Conservation (phyloP, 53 echinoderm and acorn worm species). For the Echinarachnius parma region DNA sequence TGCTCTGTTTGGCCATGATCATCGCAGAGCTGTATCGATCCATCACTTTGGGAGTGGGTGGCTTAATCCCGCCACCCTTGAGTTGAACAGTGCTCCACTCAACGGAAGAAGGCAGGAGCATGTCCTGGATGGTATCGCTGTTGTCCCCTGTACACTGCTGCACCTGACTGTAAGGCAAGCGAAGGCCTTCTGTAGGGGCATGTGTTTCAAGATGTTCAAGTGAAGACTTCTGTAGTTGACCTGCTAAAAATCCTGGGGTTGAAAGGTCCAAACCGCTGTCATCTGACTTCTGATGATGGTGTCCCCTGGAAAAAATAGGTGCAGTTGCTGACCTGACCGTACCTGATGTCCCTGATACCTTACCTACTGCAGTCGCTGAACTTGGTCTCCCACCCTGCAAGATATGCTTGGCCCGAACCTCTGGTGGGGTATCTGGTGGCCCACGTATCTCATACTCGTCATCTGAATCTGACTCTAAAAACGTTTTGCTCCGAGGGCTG, state of each 20-base stretch:
- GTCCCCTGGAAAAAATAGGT: slow-evolving; percentile 9
- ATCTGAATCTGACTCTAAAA: slow-evolving; percentile 40
- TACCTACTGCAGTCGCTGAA: neutral
- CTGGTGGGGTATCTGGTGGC: slow-evolving; percentile 40
- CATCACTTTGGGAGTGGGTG: slow-evolving; percentile 24
- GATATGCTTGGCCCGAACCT: slow-evolving; percentile 1
- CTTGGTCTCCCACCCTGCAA: neutral
- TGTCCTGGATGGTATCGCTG: slow-evolving; percentile 21
- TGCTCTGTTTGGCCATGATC: slow-evolving; percentile 1
- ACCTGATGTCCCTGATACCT: neutral
- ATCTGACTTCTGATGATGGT: neutral
- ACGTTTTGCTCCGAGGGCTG: neutral
- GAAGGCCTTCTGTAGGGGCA: neutral
- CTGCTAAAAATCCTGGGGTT: too few relatives aligned
- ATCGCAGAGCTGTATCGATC: slow-evolving; percentile 1
- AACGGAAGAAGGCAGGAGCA: slow-evolving; percentile 39
- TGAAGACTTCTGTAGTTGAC: too few relatives aligned
- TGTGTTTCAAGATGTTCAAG: too few relatives aligned
- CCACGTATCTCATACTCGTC: slow-evolving; percentile 36
- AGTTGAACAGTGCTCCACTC: slow-evolving; percentile 38
- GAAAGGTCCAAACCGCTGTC: too few relatives aligned
- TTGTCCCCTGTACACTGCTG: slow-evolving; percentile 44
- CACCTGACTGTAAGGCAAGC: slow-evolving; percentile 12
- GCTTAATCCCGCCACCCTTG: slow-evolving; percentile 25
- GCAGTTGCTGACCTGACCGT: neutral